A percentile compares a stretch with the other conserved stretches of the same genome.
These are phyloP conservation scores for Argya squamiceps DNA, from an alignment of 2,797 vertebrate genomes.

Conservation along the genomic window DNA sequence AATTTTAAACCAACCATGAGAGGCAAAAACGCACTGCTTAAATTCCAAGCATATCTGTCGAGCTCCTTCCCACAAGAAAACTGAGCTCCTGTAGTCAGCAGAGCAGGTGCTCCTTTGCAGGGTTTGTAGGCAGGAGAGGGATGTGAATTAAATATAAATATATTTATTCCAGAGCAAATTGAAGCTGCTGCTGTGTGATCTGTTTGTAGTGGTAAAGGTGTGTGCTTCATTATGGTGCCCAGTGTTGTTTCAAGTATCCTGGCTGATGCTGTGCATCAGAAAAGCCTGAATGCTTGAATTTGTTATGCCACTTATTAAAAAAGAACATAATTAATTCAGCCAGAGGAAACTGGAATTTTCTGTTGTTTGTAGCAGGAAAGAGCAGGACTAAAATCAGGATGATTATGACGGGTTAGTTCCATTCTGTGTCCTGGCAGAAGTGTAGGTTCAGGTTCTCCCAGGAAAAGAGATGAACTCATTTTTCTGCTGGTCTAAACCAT, in stretches of 20 bases:
- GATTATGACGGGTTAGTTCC: background rate
- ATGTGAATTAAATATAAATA: background rate
- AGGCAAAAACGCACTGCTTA: background rate
- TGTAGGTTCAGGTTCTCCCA: background rate
- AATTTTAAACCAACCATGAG: background rate
- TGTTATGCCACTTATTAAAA: background rate
- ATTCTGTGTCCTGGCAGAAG: background rate
- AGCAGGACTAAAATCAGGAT: background rate
- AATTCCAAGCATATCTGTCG: background rate
- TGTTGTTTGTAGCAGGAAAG: background rate
- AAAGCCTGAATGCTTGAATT: background rate
- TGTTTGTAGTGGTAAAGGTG: background rate
- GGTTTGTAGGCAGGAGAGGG: background rate
- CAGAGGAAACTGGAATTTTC: background rate
- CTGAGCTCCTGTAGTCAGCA: background rate
- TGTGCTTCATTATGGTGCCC: background rate
- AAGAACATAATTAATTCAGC: background rate
- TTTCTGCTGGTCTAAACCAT: background rate
- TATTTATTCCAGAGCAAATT: background rate
- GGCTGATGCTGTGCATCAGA: background rate
- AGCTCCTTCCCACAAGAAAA: background rate
- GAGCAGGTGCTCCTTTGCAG: background rate
- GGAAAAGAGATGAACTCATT: background rate
- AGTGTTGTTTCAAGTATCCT: accelerated
- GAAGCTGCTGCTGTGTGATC: background rate